Evolutionary conservation across 2,797 vertebrate genomes (phyloP), one percentile per base, ranked within the genome.

Genomic region (Gadopsis marmoratus): DNA sequence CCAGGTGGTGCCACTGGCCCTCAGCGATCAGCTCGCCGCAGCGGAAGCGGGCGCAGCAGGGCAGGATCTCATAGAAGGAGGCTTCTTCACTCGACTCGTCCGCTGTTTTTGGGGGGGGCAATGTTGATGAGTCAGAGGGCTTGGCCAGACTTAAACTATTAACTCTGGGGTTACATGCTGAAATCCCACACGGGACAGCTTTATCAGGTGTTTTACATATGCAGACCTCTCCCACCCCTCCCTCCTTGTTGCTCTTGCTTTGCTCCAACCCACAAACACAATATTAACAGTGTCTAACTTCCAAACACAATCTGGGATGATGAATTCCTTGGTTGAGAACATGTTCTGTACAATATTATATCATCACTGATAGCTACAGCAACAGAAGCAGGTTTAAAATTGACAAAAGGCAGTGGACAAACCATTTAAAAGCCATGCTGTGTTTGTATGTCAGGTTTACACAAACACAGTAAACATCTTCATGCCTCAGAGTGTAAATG

Each of bases 1-100:
- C 96, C 71, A 99, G 94, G 90, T 99, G 98, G 95, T 99, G 98
- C 98, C 98, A 99, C 91, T 99, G 98, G 59, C 97, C 98, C 94
- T 99, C 98, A 3, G 94, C 90, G 45, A 99, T 98, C 80, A 98
- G 96, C 74, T 99, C 98, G 23, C 96, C 95, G 0, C 98, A 99
- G 84, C 98, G 97, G 90, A 99, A 99, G 29, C 97, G 97, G 48
- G 97, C 97, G 17, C 97, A 99, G 90, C 98, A 99, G 8, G 98
- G 98, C 63, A 99, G 95, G 89, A 99, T 97, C 94, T 99, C 98
- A 39, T 99, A 99, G 93, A 99, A 99, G 3, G 97, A 97, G 0
- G 97, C 96, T 83, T 99, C 98, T 85, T 99, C 98, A 1, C 96
- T 97, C 54, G 97, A 97, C 93, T 99, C 98, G 78, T 99, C 98